These are phyloP conservation scores for Glossophaga mutica DNA, from an alignment of 2,797 vertebrate species.

Conservation along the genomic window DNA sequence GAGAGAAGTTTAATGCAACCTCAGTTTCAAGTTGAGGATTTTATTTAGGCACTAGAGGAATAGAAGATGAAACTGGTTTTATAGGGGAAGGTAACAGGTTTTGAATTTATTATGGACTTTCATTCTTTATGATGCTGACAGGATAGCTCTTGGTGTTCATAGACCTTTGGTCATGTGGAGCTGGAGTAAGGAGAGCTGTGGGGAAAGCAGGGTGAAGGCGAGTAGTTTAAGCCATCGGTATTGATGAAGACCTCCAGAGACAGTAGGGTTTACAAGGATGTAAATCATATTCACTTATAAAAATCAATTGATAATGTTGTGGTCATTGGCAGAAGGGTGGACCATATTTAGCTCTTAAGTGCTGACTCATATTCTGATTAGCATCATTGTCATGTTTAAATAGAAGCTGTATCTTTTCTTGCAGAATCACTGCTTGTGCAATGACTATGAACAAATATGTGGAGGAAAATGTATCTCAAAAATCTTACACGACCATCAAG, in stretches of 20 bases:
- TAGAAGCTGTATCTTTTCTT: constrained; percentile 36
- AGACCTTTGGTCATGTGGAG: background rate
- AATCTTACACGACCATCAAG: constrained; percentile 95
- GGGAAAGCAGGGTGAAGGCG: background rate
- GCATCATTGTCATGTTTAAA: background rate
- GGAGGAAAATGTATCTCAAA: constrained; percentile 97
- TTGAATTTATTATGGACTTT: background rate
- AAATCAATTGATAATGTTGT: background rate
- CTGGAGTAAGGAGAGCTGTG: background rate
- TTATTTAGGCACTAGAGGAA: background rate
- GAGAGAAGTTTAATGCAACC: background rate
- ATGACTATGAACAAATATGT: constrained; percentile 99
- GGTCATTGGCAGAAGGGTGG: background rate
- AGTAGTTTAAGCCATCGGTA: background rate
- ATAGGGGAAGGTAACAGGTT: background rate
- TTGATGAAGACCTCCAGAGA: background rate
- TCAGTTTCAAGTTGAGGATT: background rate
- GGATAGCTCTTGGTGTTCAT: background rate
- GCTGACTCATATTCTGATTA: background rate
- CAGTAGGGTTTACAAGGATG: background rate
- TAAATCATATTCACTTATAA: background rate
- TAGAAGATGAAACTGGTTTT: background rate
- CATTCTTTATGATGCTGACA: background rate
- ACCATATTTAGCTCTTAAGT: background rate
- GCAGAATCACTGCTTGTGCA: constrained; percentile 94